A percentile compares a stretch with the other conserved stretches of the same genome.
These are phyloP conservation scores for Microplitis manilae DNA, from an alignment of 2,888 invertebrate genomes.

Conservation along the genomic window DNA sequence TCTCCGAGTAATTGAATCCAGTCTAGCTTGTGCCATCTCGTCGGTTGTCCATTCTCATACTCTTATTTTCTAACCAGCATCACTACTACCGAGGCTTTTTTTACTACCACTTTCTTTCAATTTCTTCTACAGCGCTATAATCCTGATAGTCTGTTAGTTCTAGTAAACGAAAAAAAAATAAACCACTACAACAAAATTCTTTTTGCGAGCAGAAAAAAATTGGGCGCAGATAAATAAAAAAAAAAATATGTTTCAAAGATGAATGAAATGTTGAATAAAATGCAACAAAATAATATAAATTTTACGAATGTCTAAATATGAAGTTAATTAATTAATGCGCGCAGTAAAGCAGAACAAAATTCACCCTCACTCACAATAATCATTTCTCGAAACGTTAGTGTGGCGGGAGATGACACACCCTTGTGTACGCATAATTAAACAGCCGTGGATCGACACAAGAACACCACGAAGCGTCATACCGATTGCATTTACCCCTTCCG, in stretches of 20 bases:
- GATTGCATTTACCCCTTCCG: conserved; percentile 48
- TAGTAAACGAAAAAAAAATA: neutral
- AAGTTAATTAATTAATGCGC: neutral
- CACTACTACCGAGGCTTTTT: conserved; percentile 35
- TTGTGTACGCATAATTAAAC: conserved; percentile 60
- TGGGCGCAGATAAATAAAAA: neutral
- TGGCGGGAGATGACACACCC: conserved; percentile 47
- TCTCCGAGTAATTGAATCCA: conserved; percentile 71
- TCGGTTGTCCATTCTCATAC: conserved; percentile 48
- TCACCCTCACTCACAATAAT: conserved; percentile 24
- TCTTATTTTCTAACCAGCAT: conserved; percentile 34
- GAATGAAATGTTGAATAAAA: neutral
- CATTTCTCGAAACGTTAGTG: conserved; percentile 37
- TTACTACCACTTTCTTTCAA: conserved; percentile 40
- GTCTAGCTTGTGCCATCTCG: conserved; percentile 50
- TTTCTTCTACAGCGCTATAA: conserved; percentile 30
- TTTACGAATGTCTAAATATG: neutral
- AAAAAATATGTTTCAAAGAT: too few species aligned
- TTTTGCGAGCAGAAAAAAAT: neutral
- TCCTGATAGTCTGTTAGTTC: neutral
- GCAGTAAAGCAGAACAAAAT: neutral
- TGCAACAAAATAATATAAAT: neutral
- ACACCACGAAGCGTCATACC: conserved; percentile 44
- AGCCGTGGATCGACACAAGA: conserved; percentile 47
- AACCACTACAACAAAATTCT: neutral